These are phyloP conservation scores for Clytia hemisphaerica DNA, from an alignment of 30 jellyfish, hydroid and myxozoan genomes.

Conservation along the genomic window DNA sequence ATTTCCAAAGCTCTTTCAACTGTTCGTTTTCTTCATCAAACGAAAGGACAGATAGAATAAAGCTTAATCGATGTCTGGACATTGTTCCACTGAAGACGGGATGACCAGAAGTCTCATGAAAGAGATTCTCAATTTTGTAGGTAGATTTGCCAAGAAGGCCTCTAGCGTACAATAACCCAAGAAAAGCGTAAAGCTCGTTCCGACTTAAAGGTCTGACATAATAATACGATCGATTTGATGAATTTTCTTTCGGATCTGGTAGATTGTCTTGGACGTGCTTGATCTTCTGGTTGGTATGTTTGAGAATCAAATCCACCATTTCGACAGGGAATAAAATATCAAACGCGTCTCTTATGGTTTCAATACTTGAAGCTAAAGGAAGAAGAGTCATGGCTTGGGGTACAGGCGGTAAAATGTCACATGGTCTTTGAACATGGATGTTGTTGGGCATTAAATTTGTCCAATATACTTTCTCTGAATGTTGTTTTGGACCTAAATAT, in stretches of 20 bases:
- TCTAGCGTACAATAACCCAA: slow-evolving; percentile 16
- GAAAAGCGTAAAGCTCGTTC: slow-evolving; percentile 17
- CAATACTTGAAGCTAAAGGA: slow-evolving; percentile 2
- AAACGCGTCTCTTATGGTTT: background rate
- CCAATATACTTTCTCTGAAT: background rate
- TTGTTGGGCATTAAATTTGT: slow-evolving; percentile 11
- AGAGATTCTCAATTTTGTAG: background rate
- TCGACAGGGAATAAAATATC: background rate
- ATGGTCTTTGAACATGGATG: background rate
- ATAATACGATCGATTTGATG: too few relatives aligned
- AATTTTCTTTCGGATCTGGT: too few relatives aligned
- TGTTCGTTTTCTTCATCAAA: slow-evolving; percentile 10
- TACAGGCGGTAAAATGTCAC: background rate
- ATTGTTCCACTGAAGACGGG: slow-evolving; percentile 6
- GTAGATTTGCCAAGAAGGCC: slow-evolving; percentile 22
- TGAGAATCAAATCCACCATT: background rate
- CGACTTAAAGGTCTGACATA: too few relatives aligned
- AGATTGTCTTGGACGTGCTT: background rate
- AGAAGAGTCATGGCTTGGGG: slow-evolving; percentile 7
- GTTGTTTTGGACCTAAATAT: background rate
- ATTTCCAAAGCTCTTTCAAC: slow-evolving; percentile 11
- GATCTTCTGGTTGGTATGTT: slow-evolving; percentile 3
- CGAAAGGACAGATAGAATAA: background rate
- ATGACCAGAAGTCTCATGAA: slow-evolving; percentile 9
- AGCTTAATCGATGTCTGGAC: background rate